A percentile compares a stretch with the other conserved stretches of the same genome.
These are phyloP conservation scores for Ivindomyrus marchei DNA, from an alignment of 2,113 vertebrate species.

Conservation along the genomic window DNA sequence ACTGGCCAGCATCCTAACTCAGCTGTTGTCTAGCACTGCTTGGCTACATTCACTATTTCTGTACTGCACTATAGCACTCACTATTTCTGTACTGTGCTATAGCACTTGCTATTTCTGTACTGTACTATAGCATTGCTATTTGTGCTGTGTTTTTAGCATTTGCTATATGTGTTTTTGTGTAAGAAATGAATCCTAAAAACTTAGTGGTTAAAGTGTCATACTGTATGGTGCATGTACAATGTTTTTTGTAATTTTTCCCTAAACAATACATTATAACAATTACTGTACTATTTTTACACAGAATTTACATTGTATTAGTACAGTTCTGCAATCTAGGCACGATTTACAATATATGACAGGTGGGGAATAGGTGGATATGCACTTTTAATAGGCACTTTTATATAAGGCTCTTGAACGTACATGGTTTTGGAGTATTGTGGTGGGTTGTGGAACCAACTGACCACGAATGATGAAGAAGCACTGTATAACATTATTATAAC, in stretches of 20 bases:
- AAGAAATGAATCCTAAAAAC: background rate
- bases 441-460: background rate
- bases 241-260: background rate
- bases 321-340: background rate
- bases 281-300: background rate
- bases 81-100: too few relatives aligned
- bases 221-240: background rate
- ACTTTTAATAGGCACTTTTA: background rate
- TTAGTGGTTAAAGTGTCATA: background rate
- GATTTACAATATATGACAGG: background rate
- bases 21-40: background rate
- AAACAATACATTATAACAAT: background rate
- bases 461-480: background rate
- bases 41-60: background rate
- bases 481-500: background rate
- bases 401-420: background rate
- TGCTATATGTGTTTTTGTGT: background rate
- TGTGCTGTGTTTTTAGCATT: too few relatives aligned
- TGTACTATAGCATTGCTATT: too few relatives aligned
- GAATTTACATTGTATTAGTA: background rate
- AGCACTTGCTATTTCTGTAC: too few relatives aligned
- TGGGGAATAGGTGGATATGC: background rate
- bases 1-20: background rate
- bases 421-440: background rate
- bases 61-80: background rate